Conservation (phyloP, 2,113 vertebrate genomes). For the Manacus vitellinus region DNA sequence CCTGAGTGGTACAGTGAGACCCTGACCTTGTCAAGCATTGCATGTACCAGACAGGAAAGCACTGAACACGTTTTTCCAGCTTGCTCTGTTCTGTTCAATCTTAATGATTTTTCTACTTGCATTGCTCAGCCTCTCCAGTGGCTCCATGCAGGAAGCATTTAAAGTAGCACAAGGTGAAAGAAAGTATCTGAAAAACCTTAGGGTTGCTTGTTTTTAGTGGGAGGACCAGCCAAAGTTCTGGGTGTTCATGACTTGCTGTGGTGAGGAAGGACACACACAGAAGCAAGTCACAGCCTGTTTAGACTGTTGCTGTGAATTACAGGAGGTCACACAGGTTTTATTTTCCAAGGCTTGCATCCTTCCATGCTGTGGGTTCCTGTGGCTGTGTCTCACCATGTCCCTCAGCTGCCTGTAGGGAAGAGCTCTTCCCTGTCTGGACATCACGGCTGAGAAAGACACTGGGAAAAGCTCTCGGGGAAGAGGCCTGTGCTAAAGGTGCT, state of each 20-base stretch:
- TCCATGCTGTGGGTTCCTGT: background rate
- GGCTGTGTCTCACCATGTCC: background rate
- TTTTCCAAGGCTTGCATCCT: background rate
- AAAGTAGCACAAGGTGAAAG: background rate
- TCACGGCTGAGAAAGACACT: background rate
- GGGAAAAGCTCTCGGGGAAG: background rate
- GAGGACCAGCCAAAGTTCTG: background rate
- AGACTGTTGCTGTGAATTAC: background rate
- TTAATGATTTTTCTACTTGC: background rate
- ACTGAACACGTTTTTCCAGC: background rate
- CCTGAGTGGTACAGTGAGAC: background rate
- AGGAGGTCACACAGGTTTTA: background rate
- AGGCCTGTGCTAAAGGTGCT: background rate
- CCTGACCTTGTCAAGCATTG: constrained; percentile 31
- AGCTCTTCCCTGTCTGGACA: background rate
- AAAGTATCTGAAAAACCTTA: background rate
- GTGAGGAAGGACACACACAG: background rate
- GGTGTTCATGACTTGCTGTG: background rate
- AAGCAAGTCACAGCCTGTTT: background rate
- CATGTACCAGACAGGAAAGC: constrained; percentile 3
- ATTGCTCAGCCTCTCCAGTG: background rate
- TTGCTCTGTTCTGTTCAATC: background rate
- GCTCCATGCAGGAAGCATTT: background rate
- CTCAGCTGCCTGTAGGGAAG: background rate
- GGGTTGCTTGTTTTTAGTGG: background rate